Conservation (phyloP, 1,140 invertebrate species). For the Parapsyche elsis region DNA sequence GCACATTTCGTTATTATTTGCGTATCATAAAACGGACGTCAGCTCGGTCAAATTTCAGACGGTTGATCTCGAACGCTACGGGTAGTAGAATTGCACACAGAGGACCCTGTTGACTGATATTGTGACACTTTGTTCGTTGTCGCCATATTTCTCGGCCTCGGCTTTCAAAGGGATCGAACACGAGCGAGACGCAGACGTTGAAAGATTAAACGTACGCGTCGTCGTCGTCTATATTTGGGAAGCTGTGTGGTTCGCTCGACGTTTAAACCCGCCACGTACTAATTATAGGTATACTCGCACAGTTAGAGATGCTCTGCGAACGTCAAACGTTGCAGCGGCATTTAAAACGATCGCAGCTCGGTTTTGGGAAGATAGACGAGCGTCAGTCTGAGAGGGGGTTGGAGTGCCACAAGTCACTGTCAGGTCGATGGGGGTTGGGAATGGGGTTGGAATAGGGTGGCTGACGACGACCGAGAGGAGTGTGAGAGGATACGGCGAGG, state of each 20-base stretch:
- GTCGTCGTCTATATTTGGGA: neutral
- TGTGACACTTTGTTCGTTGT: constrained; percentile 32
- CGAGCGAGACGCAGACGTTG: constrained; percentile 25
- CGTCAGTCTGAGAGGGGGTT: neutral
- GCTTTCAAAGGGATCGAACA: constrained; percentile 38
- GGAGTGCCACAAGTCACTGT: constrained; percentile 41
- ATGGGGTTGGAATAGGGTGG: neutral
- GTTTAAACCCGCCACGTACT: neutral
- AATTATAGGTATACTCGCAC: no score
- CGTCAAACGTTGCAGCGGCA: neutral
- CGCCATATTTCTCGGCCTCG: constrained; percentile 22
- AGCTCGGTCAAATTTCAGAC: neutral
- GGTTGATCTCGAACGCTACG: neutral
- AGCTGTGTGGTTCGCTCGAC: neutral
- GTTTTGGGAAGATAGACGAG: constrained; percentile 23
- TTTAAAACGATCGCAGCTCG: constrained; percentile 4
- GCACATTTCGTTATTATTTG: neutral
- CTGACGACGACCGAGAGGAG: constrained; percentile 12
- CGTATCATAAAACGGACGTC: neutral
- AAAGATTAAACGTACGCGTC: constrained; percentile 54
- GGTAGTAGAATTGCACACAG: constrained; percentile 1
- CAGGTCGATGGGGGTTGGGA: neutral
- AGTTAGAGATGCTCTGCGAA: no score
- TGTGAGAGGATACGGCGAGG: constrained; percentile 1
- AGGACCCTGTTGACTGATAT: constrained; percentile 1